Conservation (phyloP, 2,797 vertebrate genomes). For the Potorous gilbertii region DNA sequence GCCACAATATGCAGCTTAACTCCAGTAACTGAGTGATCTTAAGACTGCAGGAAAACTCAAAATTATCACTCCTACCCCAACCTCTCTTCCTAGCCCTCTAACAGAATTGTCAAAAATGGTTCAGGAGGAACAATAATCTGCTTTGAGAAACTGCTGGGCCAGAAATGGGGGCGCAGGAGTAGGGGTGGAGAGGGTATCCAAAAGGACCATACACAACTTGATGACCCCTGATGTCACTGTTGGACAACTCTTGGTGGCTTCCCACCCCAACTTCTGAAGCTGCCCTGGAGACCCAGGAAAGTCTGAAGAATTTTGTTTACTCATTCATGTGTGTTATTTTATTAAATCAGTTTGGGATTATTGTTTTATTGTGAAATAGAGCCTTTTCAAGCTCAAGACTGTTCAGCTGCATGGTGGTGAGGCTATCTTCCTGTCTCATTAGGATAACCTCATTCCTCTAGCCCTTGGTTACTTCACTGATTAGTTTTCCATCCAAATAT, state of each 20-base stretch:
- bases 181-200: background rate
- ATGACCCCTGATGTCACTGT: background rate
- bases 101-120: slow-evolving; percentile 2
- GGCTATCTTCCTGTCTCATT: background rate
- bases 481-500: background rate
- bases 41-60: background rate
- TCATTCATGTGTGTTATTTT: background rate
- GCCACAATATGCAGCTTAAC: background rate
- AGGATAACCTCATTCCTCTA: slow-evolving; percentile 8
- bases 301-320: background rate
- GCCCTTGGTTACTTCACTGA: background rate
- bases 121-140: background rate
- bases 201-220: background rate
- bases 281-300: background rate
- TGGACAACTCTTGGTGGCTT: background rate
- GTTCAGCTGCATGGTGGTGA: background rate
- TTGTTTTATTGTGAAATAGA: background rate
- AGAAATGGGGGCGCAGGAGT: background rate
- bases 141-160: background rate
- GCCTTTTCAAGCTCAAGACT: background rate
- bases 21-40: background rate
- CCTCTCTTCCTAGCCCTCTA: background rate
- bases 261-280: background rate
- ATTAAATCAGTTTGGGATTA: background rate
- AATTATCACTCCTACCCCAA: background rate